phyloP scores from a whole-genome alignment of 2,888 invertebrate genomes.

The Busseola fusca region DNA sequence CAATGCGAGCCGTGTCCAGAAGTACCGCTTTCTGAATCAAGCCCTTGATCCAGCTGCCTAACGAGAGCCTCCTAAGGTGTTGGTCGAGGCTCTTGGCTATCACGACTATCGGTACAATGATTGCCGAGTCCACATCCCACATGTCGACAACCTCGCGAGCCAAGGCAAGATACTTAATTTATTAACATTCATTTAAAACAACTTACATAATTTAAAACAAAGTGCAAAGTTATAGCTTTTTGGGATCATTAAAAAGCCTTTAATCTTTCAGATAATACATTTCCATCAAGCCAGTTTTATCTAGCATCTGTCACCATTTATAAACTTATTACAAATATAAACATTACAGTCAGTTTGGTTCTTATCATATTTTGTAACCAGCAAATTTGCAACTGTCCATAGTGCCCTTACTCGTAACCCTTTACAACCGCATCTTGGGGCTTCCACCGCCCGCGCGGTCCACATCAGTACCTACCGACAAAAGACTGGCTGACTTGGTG shows the following conservation, averaged over 20 bases:
- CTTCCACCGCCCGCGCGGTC: background rate
- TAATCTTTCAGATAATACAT: slow-evolving; percentile 3
- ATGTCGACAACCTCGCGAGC: no score
- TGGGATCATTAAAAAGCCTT: slow-evolving; percentile 33
- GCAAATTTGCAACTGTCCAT: slow-evolving; percentile 26
- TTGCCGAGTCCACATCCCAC: no score
- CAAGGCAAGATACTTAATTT: no score
- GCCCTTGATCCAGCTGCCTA: no score
- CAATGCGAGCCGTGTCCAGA: no score
- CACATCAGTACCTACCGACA: no score
- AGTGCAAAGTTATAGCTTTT: slow-evolving; percentile 2
- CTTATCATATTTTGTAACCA: slow-evolving; percentile 13
- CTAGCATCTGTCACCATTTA: slow-evolving; percentile 49
- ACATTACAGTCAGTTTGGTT: slow-evolving; percentile 39
- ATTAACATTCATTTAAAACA: background rate
- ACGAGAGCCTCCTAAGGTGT: no score
- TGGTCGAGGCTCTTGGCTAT: no score
- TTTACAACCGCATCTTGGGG: background rate
- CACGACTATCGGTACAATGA: no score
- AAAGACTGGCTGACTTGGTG: background rate
- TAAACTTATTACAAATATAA: slow-evolving; percentile 29
- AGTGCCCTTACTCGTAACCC: slow-evolving; percentile 13
- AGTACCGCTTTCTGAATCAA: no score
- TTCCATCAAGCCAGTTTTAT: slow-evolving; percentile 18
- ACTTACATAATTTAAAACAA: slow-evolving; percentile 13